These are phyloP conservation scores for Phalacrocorax pelagicus DNA, from an alignment of 2,113 vertebrate species.

Conservation along the genomic window DNA sequence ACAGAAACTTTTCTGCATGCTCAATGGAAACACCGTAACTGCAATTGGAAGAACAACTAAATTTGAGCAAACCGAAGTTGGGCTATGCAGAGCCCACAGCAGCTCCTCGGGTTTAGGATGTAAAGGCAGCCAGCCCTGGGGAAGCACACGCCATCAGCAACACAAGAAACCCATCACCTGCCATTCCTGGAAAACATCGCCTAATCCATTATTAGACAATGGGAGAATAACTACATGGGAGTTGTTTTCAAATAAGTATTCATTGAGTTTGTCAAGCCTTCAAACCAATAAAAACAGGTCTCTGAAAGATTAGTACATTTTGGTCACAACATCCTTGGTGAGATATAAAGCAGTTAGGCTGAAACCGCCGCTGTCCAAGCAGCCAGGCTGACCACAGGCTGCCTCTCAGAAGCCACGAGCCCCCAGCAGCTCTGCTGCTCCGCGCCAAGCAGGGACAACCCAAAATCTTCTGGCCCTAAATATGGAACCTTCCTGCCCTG, in stretches of 20 bases:
- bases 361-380: neutral
- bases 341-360: neutral
- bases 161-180: neutral
- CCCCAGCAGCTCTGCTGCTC: accelerated
- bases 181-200: neutral
- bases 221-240: neutral
- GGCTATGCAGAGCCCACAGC: neutral
- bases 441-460: neutral
- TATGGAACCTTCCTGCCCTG: neutral
- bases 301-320: neutral
- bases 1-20: neutral
- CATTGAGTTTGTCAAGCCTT: neutral
- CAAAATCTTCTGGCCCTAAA: neutral
- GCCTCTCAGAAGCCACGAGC: neutral
- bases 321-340: neutral
- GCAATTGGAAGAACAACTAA: neutral
- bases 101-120: accelerated
- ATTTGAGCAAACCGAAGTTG: neutral
- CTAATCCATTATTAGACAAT: neutral
- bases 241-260: neutral
- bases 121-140: neutral
- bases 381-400: neutral
- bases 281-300: neutral
- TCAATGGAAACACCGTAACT: neutral
- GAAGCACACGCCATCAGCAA: neutral